Conservation (phyloP, 1,140 invertebrate genomes). For the Penaeus indicus region DNA sequence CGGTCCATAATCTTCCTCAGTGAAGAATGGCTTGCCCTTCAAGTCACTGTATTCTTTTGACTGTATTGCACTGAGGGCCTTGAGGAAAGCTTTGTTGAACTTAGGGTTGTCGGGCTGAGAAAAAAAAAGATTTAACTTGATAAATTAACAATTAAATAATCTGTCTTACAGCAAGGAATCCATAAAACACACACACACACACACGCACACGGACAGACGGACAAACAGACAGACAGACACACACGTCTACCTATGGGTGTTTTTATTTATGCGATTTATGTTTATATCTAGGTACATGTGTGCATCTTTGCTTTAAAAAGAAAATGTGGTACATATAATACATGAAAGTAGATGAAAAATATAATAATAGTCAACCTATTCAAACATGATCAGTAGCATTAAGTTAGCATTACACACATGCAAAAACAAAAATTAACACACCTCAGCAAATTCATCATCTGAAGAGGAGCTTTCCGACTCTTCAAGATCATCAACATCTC, state of each 20-base stretch:
- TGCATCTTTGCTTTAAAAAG: too few species aligned
- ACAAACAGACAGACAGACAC: too few species aligned
- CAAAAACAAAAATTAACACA: not conserved
- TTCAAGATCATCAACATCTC: constrained; percentile 2
- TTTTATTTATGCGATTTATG: too few species aligned
- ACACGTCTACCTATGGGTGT: too few species aligned
- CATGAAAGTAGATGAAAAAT: not conserved
- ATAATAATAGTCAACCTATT: not conserved
- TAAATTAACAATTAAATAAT: not conserved
- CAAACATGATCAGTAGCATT: not conserved
- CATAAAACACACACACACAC: not conserved
- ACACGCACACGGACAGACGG: too few species aligned
- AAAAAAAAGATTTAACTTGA: not conserved
- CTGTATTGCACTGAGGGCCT: constrained; percentile 36
- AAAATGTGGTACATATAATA: too few species aligned
- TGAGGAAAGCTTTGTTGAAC: constrained; percentile 43
- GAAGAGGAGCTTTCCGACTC: constrained; percentile 45
- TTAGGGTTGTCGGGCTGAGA: constrained; percentile 48
- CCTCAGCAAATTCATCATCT: constrained; percentile 52
- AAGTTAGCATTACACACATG: too few species aligned
- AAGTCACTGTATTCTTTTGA: constrained; percentile 16
- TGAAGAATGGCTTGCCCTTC: constrained; percentile 36
- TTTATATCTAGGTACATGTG: too few species aligned
- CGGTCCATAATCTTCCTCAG: constrained; percentile 40
- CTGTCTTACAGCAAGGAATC: not conserved